phyloP scores from a whole-genome alignment of 2,797 vertebrate species.

The Cyclopterus lumpus region DNA sequence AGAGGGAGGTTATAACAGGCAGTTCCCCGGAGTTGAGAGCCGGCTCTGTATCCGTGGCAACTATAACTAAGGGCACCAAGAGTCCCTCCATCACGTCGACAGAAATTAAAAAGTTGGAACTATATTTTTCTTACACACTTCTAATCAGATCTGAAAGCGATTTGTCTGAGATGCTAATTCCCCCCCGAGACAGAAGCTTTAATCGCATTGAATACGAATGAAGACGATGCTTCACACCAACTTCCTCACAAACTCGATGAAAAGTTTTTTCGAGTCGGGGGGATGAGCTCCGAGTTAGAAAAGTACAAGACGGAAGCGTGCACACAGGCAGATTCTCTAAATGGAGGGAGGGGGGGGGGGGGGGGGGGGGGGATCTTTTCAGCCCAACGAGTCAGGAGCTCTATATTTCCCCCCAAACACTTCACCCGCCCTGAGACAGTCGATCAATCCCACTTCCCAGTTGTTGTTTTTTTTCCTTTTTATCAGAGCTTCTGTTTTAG shows the following conservation, averaged over 20 bases:
- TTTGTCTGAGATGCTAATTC: conserved; percentile 62
- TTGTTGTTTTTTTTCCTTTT: no score
- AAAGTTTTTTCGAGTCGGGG: conserved; percentile 29
- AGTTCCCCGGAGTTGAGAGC: conserved; percentile 28
- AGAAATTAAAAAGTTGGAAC: conserved; percentile 53
- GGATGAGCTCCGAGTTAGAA: neutral
- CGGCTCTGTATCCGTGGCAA: conserved; percentile 52
- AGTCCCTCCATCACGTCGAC: conserved; percentile 54
- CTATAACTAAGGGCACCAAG: conserved; percentile 43
- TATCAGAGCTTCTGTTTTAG: neutral
- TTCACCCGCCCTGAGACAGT: neutral
- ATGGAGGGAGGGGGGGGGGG: neutral
- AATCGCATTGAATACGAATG: conserved; percentile 55
- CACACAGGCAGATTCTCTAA: neutral
- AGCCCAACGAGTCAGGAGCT: conserved; percentile 25
- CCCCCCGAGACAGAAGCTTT: conserved; percentile 9
- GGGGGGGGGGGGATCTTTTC: no score
- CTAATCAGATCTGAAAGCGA: conserved; percentile 64
- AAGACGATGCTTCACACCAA: conserved; percentile 46
- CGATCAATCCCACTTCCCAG: neutral
- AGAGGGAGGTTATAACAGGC: conserved; percentile 39
- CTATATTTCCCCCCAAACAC: conserved; percentile 19
- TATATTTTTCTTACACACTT: conserved; percentile 39
- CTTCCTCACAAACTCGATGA: neutral
- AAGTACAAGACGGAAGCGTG: neutral